Base-by-base conservation (phyloP, 1,140 invertebrate genomes). In the Pseudomyrmex sp. region DNA sequence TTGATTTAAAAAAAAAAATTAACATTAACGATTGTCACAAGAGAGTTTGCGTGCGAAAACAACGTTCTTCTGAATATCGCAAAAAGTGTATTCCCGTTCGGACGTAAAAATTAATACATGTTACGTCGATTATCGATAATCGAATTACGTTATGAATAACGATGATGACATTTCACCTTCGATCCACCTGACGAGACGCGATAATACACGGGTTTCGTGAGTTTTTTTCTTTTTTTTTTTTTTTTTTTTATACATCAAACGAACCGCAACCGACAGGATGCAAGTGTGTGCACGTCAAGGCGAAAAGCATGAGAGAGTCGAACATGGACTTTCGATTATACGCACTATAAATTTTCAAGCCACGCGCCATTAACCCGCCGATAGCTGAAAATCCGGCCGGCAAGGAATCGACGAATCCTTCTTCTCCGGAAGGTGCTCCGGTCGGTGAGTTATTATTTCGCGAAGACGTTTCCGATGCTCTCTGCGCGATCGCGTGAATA, bases 251-350 rank as follows among this genome's bases (percentile, higher is more conserved):
- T 54, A 23, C 18, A 26, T 68, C 50, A 13, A 68, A 68, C 13
- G 2, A 1, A 15, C 35, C 52, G 20, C 52, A 56, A 69, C 52
- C 2, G 58, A 79, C 35, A 69, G 52, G 20, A 79, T 70, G 35
- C n/a, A 66, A 66, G 46, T 66, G 48, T 69, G 35, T 35, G 35
- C 35, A 79, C 18, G 26, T 26, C 76, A 15, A 26, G 65, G 9
- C 52, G 59, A 59, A 20, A 54, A 77, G 65, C 66, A 26, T 70
- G 54, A 58, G 35, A 63, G 52, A 79, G 35, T 20, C 20, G 46
- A 84, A 80, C 59, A 54, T 44, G 65, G 44, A 70, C 20, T 80
- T 79, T 79, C 74, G 63, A 83, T 83, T 83, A 75, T 74, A 76
- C 56, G 63, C 65, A 26, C 69, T 63, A 59, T 58, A 75, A 83